Conservation (phyloP, 2,888 invertebrate species). For the Drosophila setosimentum region DNA sequence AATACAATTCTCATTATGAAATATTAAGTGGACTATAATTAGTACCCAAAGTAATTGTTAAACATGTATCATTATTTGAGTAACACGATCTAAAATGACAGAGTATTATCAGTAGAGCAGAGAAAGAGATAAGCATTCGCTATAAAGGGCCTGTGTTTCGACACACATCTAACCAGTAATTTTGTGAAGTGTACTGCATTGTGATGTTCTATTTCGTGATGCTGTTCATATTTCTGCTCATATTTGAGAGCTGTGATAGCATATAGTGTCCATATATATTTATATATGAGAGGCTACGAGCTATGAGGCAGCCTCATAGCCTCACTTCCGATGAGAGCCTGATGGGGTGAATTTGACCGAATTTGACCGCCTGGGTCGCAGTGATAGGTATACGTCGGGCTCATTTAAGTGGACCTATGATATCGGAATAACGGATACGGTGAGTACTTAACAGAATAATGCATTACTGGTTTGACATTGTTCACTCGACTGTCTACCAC, state of each 20-base stretch:
- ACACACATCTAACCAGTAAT: not conserved
- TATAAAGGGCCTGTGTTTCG: not conserved
- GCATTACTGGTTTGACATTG: not conserved
- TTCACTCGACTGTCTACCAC: not conserved
- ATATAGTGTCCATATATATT: too few species aligned
- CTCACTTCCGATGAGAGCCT: conserved; percentile 17
- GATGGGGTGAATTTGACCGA: not conserved
- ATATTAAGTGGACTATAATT: not conserved
- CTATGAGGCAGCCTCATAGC: too few species aligned
- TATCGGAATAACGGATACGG: not conserved
- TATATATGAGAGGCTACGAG: too few species aligned
- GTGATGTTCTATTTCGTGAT: not conserved
- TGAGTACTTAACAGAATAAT: not conserved
- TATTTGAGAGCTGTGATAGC: not conserved
- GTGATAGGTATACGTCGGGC: not conserved
- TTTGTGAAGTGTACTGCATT: not conserved
- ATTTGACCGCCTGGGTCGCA: not conserved
- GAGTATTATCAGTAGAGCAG: not conserved
- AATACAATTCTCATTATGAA: not conserved
- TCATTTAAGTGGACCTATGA: conserved; percentile 3
- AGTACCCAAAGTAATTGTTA: not conserved
- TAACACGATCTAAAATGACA: not conserved
- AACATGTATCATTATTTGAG: not conserved
- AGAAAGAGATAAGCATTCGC: not conserved
- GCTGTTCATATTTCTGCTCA: not conserved